Evolutionary conservation across 2,113 vertebrate species (phyloP), one percentile per base, ranked within the genome.

Genomic region (Anseranas semipalmata): DNA sequence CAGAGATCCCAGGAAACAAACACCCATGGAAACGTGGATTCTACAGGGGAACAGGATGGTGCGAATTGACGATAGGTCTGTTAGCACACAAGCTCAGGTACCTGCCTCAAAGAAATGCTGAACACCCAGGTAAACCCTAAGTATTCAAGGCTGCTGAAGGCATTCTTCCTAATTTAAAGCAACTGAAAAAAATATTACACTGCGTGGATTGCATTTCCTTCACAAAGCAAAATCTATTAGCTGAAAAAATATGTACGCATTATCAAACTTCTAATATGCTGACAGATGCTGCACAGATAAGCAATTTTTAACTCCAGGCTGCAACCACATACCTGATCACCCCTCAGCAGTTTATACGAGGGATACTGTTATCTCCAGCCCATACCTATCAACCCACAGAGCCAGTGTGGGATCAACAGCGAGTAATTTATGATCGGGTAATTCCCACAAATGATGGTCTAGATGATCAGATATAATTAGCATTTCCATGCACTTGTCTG

Each of bases 301-400:
- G 21, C 21, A 1, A 66, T 62, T 82, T 79, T 91, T n/a, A 71
- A 71, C 41, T 66, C 0, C 9, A 39, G 30, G 35, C 21, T 56
- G 50, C 19, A 70, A 32, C 39, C 53, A 66, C 60, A 28, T 3
- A 39, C 28, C 9, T 7, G 16, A 53, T 43, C 32, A 59, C 12
- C 19, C 50, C 53, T 46, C 37, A 37, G 58, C 22, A 71, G 19
- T 25, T 87, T 59, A 35, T 6, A 70, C 33, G 55, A 55, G 24
- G 8, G 15, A 20, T 27, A 24, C n/a, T 12, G 16, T 2, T 3
- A 12, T 58, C 33, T 74, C 46, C 82, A 73, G 18, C n/a, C 3
- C 0, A 0, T 2, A 43, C 3, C 32, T 30, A 1, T 10, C 65
- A 37, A 32, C 15, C 18, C 70, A 39, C 32, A 66, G 37, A 63